phyloP scores from a whole-genome alignment of 23 tunicate species.

The Corella eumyota region DNA sequence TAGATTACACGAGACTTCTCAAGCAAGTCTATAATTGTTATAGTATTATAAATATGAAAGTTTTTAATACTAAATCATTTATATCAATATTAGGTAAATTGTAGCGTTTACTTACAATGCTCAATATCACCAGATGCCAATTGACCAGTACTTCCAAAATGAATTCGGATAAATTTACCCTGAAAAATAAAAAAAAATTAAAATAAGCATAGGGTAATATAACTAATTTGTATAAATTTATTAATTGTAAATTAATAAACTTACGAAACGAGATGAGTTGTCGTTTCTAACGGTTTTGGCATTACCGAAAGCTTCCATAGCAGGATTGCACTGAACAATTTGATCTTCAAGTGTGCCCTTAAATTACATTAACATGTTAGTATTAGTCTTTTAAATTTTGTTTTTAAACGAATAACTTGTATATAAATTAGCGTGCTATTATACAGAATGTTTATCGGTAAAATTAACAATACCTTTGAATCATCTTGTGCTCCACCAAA shows the following conservation, averaged over 20 bases:
- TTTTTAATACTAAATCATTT: not conserved
- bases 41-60: not conserved
- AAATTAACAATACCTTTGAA: too few relatives aligned
- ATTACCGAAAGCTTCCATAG: conserved; percentile 97
- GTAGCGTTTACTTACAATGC: conserved; percentile 48
- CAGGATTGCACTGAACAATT: conserved; percentile 90
- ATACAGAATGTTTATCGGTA: too few relatives aligned
- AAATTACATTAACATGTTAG: not conserved
- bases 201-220: not conserved
- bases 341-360: conserved; percentile 95
- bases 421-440: too few relatives aligned
- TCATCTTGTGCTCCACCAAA: too few relatives aligned
- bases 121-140: conserved; percentile 97
- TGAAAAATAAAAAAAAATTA: conserved; percentile 8
- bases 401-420: too few relatives aligned
- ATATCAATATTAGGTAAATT: not conserved
- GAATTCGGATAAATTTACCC: conserved; percentile 98
- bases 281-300: conserved; percentile 92
- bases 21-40: conserved; percentile 39
- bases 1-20: conserved; percentile 92
- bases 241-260: conserved; percentile 1
- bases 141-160: conserved; percentile 83
- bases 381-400: too few relatives aligned
- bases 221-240: not conserved
- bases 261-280: conserved; percentile 92